Evolutionary conservation across 1,140 invertebrate genomes (phyloP).

Genomic region (Leptonema lineaticorne): DNA sequence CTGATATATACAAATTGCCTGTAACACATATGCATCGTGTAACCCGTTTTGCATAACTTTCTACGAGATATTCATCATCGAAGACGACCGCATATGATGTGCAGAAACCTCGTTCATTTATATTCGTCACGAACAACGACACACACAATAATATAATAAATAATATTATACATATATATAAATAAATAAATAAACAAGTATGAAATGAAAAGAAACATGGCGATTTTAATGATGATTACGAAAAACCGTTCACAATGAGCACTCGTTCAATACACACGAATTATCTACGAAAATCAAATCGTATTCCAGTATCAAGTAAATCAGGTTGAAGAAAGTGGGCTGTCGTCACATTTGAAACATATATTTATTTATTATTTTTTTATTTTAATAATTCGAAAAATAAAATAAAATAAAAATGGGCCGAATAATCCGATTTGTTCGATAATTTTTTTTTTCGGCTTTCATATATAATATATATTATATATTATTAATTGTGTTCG

Average conservation of each 20-base stretch:
- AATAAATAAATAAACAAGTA: background rate
- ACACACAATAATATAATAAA: too few species aligned
- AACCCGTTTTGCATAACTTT: constrained; percentile 1
- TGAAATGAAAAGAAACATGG: background rate
- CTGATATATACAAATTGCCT: too few species aligned
- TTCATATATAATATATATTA: too few species aligned
- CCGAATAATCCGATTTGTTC: too few species aligned
- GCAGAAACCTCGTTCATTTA: background rate
- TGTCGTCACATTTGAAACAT: background rate
- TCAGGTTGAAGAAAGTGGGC: constrained; percentile 31
- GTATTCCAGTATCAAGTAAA: constrained; percentile 24
- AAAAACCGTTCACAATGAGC: constrained; percentile 6
- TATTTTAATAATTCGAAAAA: background rate
- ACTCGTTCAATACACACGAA: background rate
- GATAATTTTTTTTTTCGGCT: too few species aligned
- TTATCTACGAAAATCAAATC: background rate
- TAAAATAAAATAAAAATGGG: background rate
- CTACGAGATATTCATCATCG: background rate
- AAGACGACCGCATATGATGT: background rate
- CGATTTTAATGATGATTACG: constrained; percentile 4
- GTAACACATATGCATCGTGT: too few species aligned
- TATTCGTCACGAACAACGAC: background rate
- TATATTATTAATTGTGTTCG: too few species aligned
- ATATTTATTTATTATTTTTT: constrained; percentile 17
- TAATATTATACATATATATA: background rate